A percentile compares a stretch with the other conserved stretches of the same genome.
Evolutionary conservation across 2,888 invertebrate species (phyloP).

Genomic region (Julus scandinavius): DNA sequence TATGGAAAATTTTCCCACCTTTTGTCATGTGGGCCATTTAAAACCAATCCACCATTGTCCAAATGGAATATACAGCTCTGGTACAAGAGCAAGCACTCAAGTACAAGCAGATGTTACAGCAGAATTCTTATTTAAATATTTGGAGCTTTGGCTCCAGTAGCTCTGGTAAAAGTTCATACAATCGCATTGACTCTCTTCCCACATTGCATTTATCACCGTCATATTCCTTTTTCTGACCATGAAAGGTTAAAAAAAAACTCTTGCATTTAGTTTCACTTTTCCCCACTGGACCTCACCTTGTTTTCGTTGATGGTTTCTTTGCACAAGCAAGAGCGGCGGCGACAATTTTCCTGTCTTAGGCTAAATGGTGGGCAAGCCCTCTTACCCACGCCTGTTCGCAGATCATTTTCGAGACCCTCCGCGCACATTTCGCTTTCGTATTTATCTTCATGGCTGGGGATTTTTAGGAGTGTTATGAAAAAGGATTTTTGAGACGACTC

Average conservation of each 20-base stretch:
- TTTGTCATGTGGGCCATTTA: not conserved
- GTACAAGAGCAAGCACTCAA: not conserved
- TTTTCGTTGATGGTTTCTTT: conserved; percentile 1
- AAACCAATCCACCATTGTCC: no score
- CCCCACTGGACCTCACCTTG: conserved; percentile 12
- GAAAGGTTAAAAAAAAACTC: conserved; percentile 17
- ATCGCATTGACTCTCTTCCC: not conserved
- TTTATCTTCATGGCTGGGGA: conserved; percentile 40
- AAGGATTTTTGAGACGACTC: conserved; percentile 33
- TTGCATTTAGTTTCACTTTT: conserved; percentile 4
- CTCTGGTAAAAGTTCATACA: not conserved
- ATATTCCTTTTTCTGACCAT: not conserved
- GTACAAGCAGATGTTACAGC: not conserved
- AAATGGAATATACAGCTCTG: no score
- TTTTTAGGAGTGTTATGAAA: conserved; percentile 25
- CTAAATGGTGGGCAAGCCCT: not conserved
- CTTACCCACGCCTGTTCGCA: conserved; percentile 7
- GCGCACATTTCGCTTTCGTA: conserved; percentile 4
- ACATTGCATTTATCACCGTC: not conserved
- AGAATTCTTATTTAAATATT: not conserved
- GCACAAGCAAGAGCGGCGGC: not conserved
- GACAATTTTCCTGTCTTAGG: conserved; percentile 15
- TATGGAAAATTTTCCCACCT: not conserved
- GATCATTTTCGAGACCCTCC: not conserved
- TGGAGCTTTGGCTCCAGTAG: not conserved